Evolutionary conservation across 2,113 vertebrate genomes (phyloP), one percentile per base, ranked within the genome.

Genomic region (Guaruba guarouba): DNA sequence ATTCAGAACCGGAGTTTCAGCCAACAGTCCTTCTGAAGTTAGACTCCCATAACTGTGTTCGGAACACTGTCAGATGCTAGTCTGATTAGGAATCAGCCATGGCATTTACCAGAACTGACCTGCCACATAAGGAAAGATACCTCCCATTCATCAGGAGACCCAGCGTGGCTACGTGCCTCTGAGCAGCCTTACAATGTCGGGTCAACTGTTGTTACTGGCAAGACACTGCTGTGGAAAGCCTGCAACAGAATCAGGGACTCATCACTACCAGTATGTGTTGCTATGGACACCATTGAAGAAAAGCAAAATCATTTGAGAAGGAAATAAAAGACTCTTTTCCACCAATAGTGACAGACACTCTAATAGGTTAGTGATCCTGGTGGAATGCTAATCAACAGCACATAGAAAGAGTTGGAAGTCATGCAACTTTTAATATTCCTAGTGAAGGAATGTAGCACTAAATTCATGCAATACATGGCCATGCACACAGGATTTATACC

Each of bases 221-320:
- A 51, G 90, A 82, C 93, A 90, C 31, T 35, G 95, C 94, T 94
- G 82, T 88, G 82, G 94, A 94, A 91, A 95, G 91, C 29, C 96
- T 95, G 90, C 92, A 85, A 43, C 59, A 90, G 90, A 94, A 85
- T 33, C 92, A 77, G 90, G 75, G 95, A 88, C 94, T 96, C 96
- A 96, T 96, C 96, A 88, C 95, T 28, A 96, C 92, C 94, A 95
- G 52, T 12, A 59, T 88, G 90, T 86, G 96, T 97, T 97, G 94
- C 95, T 96, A 97, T 92, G 96, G 96, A 13, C 95, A 96, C 95
- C 92, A 88, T 52, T 91, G 94, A 92, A 82, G 82, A 97, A 96
- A 96, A 95, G 93, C 94, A 96, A 97, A 97, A 96, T 97, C 79
- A 97, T 97, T 88, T 97, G 93, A 96, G 92, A 93, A 95, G 87